Conservation (phyloP, 1,140 invertebrate genomes). For the Triops cancriformis region DNA sequence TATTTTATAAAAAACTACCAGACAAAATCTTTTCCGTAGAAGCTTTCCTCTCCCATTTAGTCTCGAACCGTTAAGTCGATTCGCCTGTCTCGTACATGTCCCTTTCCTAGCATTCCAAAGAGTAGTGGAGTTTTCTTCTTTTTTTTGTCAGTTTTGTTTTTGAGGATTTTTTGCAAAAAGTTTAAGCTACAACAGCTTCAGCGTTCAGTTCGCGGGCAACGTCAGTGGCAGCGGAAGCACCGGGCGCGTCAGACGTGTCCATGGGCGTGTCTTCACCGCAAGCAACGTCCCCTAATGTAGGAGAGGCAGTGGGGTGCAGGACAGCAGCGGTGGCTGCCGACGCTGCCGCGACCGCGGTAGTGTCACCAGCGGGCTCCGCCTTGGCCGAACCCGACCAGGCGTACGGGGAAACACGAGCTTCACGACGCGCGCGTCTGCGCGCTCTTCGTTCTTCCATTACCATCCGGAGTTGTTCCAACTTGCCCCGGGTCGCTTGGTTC, state of each 20-base stretch:
- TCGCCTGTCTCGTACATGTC: neutral
- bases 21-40: too few species aligned
- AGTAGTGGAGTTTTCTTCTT: neutral
- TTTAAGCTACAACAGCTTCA: constrained; percentile 26
- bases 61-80: neutral
- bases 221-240: constrained; percentile 20
- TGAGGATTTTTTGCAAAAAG: neutral
- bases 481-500: constrained; percentile 70
- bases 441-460: constrained; percentile 81
- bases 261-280: neutral
- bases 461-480: constrained; percentile 70
- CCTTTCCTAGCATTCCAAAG: neutral
- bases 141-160: neutral
- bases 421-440: constrained; percentile 64
- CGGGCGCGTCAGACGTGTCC: constrained; percentile 17
- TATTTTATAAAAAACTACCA: neutral
- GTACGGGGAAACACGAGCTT: constrained; percentile 60
- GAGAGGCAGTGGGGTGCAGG: neutral
- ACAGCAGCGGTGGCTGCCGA: constrained; percentile 14
- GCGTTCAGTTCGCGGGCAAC: constrained; percentile 23
- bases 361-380: neutral
- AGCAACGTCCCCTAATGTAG: constrained; percentile 14
- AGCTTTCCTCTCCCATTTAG: neutral
- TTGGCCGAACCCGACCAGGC: constrained; percentile 17
- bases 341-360: too few species aligned